Conservation (phyloP, 2,797 vertebrate species). For the Pempheris klunzingeri region DNA sequence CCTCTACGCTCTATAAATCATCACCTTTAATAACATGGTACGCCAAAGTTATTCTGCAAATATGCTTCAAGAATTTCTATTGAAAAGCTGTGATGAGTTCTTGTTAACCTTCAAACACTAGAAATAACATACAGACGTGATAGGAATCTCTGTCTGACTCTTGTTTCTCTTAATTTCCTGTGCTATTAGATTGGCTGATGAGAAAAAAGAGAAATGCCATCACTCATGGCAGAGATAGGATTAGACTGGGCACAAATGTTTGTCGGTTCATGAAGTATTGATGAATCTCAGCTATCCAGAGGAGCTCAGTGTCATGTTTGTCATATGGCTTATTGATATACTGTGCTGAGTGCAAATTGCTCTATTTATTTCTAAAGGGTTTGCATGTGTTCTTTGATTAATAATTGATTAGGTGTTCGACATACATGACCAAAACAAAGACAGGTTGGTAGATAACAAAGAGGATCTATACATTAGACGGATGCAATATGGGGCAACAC, state of each 20-base stretch:
- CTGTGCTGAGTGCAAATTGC: conserved; percentile 49
- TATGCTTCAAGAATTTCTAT: conserved; percentile 11
- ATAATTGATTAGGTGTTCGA: conserved; percentile 60
- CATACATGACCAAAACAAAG: conserved; percentile 23
- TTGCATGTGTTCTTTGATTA: conserved; percentile 55
- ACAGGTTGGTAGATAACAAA: conserved; percentile 6
- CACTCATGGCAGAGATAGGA: conserved; percentile 54
- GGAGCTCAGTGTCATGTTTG: conserved; percentile 50
- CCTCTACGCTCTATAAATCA: not conserved
- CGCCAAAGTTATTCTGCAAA: not conserved
- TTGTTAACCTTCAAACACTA: conserved; percentile 41
- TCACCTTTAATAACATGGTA: conserved; percentile 7
- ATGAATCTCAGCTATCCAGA: conserved; percentile 56
- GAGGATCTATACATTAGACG: conserved; percentile 14
- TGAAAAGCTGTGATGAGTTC: conserved; percentile 29
- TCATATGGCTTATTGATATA: conserved; percentile 64
- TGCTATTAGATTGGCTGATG: conserved; percentile 54
- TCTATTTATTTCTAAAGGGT: conserved; percentile 52
- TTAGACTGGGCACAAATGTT: conserved; percentile 59
- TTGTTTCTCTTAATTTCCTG: conserved; percentile 74
- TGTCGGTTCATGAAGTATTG: conserved; percentile 70
- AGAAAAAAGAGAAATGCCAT: conserved; percentile 51
- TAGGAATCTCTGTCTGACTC: conserved; percentile 53
- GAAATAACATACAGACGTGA: conserved; percentile 36
- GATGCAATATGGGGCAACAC: not conserved